Evolutionary conservation across 2,113 vertebrate genomes (phyloP).

Genomic region (Silurus asotus): DNA sequence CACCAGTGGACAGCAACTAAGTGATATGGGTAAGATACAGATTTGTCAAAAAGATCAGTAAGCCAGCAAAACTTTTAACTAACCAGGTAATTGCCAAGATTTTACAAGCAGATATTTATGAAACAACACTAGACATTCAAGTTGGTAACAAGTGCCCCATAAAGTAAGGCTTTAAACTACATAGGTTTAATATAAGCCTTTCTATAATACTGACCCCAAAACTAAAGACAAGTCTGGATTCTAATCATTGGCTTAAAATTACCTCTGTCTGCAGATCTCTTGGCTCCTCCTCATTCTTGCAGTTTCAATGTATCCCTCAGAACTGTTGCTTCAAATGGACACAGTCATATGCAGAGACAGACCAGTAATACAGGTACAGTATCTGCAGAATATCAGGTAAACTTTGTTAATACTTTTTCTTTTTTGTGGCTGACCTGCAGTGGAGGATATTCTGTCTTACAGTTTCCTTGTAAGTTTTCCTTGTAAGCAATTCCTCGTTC

Average conservation of each 20-base stretch:
- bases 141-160: neutral
- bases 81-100: neutral
- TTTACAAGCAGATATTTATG: neutral
- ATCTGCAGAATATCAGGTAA: conserved; percentile 40
- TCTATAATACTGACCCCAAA: too few species aligned
- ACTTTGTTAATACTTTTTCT: neutral
- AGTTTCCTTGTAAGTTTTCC: neutral
- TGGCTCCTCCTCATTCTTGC: conserved; percentile 39
- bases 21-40: neutral
- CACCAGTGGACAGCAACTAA: conserved; percentile 21
- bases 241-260: neutral
- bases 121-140: neutral
- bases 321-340: conserved; percentile 16
- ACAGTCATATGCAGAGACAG: conserved; percentile 3
- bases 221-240: neutral
- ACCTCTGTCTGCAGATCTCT: conserved; percentile 8
- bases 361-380: conserved; percentile 15
- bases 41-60: neutral
- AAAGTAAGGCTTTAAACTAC: neutral
- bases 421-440: neutral
- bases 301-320: conserved; percentile 24
- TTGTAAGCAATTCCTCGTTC: too few species aligned
- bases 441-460: neutral
- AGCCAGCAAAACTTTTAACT: neutral
- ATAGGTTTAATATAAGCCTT: neutral